These are phyloP conservation scores for Hypocryptadius cinnamomeus DNA, from an alignment of 2,113 vertebrate species.

Conservation along the genomic window DNA sequence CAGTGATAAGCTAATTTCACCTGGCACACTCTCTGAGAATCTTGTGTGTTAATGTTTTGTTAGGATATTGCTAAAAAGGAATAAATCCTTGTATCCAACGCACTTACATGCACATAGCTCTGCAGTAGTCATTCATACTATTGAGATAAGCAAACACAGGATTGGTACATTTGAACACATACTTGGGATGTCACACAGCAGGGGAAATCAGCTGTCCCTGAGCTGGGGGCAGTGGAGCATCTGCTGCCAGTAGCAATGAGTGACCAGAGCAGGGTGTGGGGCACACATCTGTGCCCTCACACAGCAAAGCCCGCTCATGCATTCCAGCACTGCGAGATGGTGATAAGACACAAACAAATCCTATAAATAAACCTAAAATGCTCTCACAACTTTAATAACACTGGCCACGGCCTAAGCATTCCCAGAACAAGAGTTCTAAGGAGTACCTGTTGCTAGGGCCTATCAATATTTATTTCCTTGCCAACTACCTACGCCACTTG, in stretches of 20 bases:
- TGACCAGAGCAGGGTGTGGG: not conserved
- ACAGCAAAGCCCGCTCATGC: not conserved
- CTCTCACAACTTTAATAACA: not conserved
- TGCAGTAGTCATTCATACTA: not conserved
- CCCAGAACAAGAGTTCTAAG: constrained; percentile 24
- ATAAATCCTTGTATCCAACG: not conserved
- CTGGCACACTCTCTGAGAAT: not conserved
- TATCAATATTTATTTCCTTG: constrained; percentile 46
- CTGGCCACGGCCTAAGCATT: not conserved
- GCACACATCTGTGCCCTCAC: not conserved
- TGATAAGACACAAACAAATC: not conserved
- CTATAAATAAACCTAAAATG: constrained; percentile 29
- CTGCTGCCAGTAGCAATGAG: not conserved
- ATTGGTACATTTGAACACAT: not conserved
- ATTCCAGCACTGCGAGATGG: not conserved
- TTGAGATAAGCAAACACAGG: not conserved
- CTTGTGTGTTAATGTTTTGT: not conserved
- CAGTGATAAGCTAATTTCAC: not conserved
- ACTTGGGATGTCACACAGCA: not conserved
- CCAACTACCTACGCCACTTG: constrained; percentile 7
- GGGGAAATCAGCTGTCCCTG: not conserved
- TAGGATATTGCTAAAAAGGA: not conserved
- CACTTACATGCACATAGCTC: accelerated
- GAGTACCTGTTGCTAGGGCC: constrained; percentile 36
- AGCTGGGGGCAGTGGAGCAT: not conserved